A percentile compares a stretch with the other conserved stretches of the same genome.
Evolutionary conservation across 92 coral and sea anemone genomes (phyloP).

Genomic region (Siderastrea radians): DNA sequence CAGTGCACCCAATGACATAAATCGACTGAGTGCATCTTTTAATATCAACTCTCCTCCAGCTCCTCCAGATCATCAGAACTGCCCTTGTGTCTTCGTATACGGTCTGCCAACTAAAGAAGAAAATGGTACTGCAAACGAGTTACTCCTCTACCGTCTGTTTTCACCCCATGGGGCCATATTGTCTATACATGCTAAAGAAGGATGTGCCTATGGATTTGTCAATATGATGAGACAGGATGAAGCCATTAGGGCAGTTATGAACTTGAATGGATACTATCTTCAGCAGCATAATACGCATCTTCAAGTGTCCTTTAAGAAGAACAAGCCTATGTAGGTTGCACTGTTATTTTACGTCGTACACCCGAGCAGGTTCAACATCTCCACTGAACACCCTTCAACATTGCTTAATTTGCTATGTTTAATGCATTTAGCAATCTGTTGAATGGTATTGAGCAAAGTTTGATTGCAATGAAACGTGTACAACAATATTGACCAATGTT

Average conservation of each 20-base stretch:
- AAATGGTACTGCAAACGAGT: constrained; percentile 37
- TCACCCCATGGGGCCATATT: constrained; percentile 93
- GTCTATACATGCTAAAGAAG: constrained; percentile 86
- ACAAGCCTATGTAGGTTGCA: constrained; percentile 2
- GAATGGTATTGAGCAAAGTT: no score
- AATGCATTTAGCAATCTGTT: no score
- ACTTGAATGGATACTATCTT: constrained; percentile 79
- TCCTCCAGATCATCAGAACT: constrained; percentile 59
- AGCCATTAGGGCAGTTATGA: constrained; percentile 88
- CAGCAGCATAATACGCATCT: constrained; percentile 82
- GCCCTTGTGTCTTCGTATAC: constrained; percentile 95
- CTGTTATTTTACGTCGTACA: background rate
- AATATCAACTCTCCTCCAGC: constrained; percentile 62
- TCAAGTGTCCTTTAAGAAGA: constrained; percentile 94
- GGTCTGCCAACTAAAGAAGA: constrained; percentile 89
- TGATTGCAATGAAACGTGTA: no score
- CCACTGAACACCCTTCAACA: no score
- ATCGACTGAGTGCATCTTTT: constrained; percentile 51
- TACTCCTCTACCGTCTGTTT: constrained; percentile 88
- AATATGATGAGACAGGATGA: constrained; percentile 94
- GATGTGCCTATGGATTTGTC: constrained; percentile 92
- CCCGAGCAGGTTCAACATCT: no score
- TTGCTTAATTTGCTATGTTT: no score
- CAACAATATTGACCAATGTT: no score
- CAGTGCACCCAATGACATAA: constrained; percentile 5